These are phyloP conservation scores for Centropristis striata DNA, from an alignment of 2,113 vertebrate species.

Conservation along the genomic window DNA sequence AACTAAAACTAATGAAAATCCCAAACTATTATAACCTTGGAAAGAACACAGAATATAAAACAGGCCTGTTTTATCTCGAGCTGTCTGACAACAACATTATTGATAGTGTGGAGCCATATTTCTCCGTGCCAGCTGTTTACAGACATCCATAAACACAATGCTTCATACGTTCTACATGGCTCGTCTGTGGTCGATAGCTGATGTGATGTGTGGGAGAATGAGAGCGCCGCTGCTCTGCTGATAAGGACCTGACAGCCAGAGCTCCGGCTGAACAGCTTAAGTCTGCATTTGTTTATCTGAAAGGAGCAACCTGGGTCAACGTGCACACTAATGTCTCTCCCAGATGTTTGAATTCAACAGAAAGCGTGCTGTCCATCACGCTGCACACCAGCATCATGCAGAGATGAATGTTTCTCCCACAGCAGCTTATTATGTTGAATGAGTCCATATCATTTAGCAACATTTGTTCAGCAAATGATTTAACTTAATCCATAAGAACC, in stretches of 20 bases:
- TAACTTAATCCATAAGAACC: too few species aligned
- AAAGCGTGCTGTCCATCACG: conserved; percentile 14
- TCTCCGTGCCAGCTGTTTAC: background rate
- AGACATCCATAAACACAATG: conserved; percentile 8
- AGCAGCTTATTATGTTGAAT: background rate
- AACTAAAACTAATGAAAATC: too few species aligned
- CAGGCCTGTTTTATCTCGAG: background rate
- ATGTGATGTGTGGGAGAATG: background rate
- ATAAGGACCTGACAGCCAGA: conserved; percentile 25
- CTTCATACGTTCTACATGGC: conserved; percentile 1
- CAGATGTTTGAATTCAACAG: conserved; percentile 1
- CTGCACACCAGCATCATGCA: background rate
- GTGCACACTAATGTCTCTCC: conserved; percentile 1
- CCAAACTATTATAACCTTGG: too few species aligned
- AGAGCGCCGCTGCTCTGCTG: background rate
- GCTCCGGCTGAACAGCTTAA: conserved; percentile 3
- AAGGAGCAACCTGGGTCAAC: background rate
- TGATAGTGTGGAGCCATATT: background rate
- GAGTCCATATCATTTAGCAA: background rate
- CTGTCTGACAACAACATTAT: background rate
- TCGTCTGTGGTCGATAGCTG: background rate
- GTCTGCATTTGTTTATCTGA: conserved; percentile 25
- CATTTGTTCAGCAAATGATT: background rate
- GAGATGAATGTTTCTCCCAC: background rate
- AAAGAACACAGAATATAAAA: background rate